Percentiles rank a stretch among this genome's conserved stretches.
Evolutionary conservation across 1,140 invertebrate genomes (phyloP).

Genomic region (Lepeophtheirus salmonis): DNA sequence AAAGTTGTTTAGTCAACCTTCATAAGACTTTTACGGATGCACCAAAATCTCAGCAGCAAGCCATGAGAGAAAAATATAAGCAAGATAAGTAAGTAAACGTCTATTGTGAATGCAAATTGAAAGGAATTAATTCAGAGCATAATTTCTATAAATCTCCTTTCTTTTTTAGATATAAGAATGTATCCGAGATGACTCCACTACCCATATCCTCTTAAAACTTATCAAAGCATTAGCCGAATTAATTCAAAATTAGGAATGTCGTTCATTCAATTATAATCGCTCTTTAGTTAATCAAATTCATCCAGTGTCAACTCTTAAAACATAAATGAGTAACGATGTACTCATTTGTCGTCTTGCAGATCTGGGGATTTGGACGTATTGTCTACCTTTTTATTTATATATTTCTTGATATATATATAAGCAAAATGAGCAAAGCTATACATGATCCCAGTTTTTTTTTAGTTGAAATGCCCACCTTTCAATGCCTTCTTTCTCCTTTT

Average conservation of each 20-base stretch:
- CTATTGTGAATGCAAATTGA: neutral
- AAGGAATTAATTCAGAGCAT: too few relatives aligned
- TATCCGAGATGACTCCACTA: neutral
- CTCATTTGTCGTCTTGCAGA: neutral
- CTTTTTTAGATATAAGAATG: neutral
- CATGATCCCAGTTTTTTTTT: neutral
- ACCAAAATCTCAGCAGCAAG: constrained; percentile 45
- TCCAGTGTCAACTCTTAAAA: neutral
- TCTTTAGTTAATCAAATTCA: neutral
- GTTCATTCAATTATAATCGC: neutral
- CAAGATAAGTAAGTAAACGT: constrained; percentile 39
- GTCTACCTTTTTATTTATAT: neutral
- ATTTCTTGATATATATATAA: neutral
- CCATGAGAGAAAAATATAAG: constrained; percentile 66
- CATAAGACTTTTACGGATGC: constrained; percentile 46
- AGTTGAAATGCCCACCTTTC: neutral
- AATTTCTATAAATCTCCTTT: neutral
- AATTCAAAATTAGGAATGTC: neutral
- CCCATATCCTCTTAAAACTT: neutral
- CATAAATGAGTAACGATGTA: too few relatives aligned
- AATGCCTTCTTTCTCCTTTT: neutral
- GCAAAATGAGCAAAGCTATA: neutral
- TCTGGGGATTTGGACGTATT: neutral
- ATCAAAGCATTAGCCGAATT: neutral
- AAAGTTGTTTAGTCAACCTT: constrained; percentile 43